phyloP scores from a whole-genome alignment of 2,113 vertebrate genomes.

The Dromiciops gliroides region DNA sequence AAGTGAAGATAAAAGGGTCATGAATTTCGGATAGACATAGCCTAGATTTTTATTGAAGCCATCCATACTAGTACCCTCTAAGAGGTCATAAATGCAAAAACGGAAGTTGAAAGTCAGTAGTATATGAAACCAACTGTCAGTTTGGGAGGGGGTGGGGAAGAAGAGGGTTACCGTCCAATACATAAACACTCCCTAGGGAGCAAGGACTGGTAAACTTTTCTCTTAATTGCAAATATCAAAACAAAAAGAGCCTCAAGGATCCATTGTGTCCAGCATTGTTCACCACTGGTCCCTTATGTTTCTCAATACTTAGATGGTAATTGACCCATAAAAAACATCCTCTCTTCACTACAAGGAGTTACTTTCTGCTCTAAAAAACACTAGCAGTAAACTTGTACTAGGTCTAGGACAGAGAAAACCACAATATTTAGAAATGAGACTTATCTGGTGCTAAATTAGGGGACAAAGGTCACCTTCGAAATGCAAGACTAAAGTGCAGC shows the following conservation, averaged over 20 bases:
- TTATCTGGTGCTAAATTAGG: conserved; percentile 44
- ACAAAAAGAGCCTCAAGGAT: background rate
- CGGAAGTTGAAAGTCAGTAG: background rate
- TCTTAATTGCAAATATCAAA: conserved; percentile 30
- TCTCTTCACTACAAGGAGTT: conserved; percentile 43
- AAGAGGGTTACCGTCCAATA: background rate
- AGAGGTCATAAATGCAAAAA: background rate
- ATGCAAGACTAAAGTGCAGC: conserved; percentile 2
- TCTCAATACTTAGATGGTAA: conserved; percentile 45
- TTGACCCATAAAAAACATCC: background rate
- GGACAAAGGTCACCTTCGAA: conserved; percentile 28
- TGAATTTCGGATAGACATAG: background rate
- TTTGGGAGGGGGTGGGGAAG: background rate
- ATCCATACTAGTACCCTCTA: background rate
- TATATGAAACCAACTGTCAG: background rate
- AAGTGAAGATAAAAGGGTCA: background rate
- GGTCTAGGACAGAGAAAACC: conserved; percentile 20
- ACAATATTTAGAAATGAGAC: conserved; percentile 61
- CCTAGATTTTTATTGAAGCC: background rate
- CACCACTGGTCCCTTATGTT: background rate
- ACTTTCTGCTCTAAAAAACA: conserved; percentile 64
- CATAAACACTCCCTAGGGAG: background rate
- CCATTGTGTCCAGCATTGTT: background rate
- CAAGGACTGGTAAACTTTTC: background rate
- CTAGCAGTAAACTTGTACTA: conserved; percentile 47